These are phyloP conservation scores for Rutilus rutilus DNA, from an alignment of 2,113 vertebrate species.

Conservation along the genomic window DNA sequence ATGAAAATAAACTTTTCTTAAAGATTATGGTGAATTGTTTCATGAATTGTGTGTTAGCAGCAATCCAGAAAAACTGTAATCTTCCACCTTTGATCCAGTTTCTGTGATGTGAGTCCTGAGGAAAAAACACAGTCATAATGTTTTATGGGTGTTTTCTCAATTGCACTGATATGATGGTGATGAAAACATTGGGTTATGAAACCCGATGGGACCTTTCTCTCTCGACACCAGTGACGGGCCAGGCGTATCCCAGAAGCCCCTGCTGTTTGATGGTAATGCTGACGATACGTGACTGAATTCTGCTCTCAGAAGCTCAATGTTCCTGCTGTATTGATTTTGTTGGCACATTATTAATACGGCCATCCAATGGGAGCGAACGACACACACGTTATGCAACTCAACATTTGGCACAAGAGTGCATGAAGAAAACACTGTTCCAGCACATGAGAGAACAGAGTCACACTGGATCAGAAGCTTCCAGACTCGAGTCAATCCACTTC, in stretches of 20 bases:
- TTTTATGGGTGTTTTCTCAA: conserved; percentile 52
- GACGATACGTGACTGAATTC: conserved; percentile 32
- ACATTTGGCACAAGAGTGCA: neutral
- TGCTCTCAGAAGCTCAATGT: conserved; percentile 17
- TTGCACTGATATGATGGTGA: conserved; percentile 12
- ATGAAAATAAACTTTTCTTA: no score
- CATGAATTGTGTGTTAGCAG: no score
- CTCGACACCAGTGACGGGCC: neutral
- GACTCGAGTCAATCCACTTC: no score
- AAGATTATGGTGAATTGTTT: no score
- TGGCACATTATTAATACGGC: conserved; percentile 47
- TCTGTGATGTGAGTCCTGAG: neutral
- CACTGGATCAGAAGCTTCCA: no score
- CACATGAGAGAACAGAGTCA: neutral
- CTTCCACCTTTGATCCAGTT: neutral
- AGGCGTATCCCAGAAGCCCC: neutral
- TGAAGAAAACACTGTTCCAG: no score
- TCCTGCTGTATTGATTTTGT: conserved; percentile 42
- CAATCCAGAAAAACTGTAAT: no score
- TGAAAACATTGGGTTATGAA: neutral
- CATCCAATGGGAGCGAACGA: neutral
- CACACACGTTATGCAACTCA: conserved; percentile 26
- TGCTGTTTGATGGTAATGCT: neutral
- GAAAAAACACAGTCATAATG: conserved; percentile 20
- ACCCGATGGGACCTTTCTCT: neutral